A percentile compares a stretch with the other conserved stretches of the same genome.
Conservation (phyloP, 2,888 invertebrate species). For the Dioctria rufipes region DNA sequence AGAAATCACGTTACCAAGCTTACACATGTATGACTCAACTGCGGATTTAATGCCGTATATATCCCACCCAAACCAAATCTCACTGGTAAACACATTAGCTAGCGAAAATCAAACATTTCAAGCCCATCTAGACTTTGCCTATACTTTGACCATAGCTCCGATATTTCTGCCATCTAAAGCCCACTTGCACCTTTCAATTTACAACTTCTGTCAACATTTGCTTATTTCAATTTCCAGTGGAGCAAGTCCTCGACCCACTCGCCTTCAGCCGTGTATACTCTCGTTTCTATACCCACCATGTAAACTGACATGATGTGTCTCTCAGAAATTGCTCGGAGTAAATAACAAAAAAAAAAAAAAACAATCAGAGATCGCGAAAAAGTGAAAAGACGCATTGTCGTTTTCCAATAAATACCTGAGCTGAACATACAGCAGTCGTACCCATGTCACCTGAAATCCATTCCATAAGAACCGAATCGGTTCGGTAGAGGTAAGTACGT, state of each 20-base stretch:
- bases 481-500: too few relatives aligned
- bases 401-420: constrained; percentile 34
- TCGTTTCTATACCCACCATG: not conserved
- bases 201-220: constrained; percentile 19
- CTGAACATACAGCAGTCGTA: constrained; percentile 23
- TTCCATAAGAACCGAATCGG: not conserved
- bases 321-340: not conserved
- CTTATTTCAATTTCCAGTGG: constrained; percentile 25
- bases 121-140: too few relatives aligned
- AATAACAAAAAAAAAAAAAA: constrained; percentile 5
- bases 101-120: too few relatives aligned
- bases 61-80: too few relatives aligned
- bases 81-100: too few relatives aligned
- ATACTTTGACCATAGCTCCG: not conserved
- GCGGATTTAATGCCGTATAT: too few relatives aligned
- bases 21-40: too few relatives aligned
- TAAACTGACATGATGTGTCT: constrained; percentile 30
- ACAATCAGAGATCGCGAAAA: not conserved
- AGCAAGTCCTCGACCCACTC: constrained; percentile 37
- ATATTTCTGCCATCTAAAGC: constrained; percentile 23
- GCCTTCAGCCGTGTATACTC: not conserved
- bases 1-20: too few relatives aligned
- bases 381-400: constrained; percentile 7
- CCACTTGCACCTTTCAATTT: constrained; percentile 34
- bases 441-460: constrained; percentile 49